These are phyloP conservation scores for Pyrrhura leucotis DNA, from an alignment of 2,797 vertebrate species.

Conservation along the genomic window DNA sequence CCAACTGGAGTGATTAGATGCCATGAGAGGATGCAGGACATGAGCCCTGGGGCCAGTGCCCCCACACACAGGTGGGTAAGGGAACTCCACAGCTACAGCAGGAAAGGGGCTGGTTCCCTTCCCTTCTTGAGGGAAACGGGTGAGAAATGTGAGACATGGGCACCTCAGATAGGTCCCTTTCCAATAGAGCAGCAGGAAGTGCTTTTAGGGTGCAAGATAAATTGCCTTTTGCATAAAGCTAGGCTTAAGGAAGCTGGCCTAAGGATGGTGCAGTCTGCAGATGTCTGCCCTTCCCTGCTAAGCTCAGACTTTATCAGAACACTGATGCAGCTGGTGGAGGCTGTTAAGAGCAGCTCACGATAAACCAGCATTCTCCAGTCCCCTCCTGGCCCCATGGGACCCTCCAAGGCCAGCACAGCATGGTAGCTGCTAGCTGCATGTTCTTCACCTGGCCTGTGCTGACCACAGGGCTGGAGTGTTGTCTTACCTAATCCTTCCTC, in stretches of 20 bases:
- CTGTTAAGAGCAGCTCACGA: not conserved
- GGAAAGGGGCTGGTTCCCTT: not conserved
- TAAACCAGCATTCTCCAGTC: not conserved
- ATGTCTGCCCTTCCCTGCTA: not conserved
- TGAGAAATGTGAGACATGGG: not conserved
- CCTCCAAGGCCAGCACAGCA: not conserved
- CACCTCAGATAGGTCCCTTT: not conserved
- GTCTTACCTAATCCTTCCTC: too few relatives aligned
- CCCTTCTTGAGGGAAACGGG: not conserved
- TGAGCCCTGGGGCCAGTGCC: not conserved
- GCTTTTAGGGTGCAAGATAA: not conserved
- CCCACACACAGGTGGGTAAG: accelerated
- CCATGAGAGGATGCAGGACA: not conserved
- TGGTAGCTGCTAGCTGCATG: not conserved
- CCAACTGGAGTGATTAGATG: not conserved
- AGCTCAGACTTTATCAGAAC: not conserved
- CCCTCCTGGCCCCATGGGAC: not conserved
- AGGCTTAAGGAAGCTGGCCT: not conserved
- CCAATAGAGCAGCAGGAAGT: not conserved
- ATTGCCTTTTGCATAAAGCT: not conserved
- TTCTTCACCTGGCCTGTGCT: not conserved
- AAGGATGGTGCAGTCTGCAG: accelerated
- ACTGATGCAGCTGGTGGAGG: not conserved
- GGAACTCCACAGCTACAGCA: not conserved
- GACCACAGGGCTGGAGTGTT: not conserved